phyloP scores from a whole-genome alignment of 2,888 invertebrate species.

The Listrodromus nycthemerus region DNA sequence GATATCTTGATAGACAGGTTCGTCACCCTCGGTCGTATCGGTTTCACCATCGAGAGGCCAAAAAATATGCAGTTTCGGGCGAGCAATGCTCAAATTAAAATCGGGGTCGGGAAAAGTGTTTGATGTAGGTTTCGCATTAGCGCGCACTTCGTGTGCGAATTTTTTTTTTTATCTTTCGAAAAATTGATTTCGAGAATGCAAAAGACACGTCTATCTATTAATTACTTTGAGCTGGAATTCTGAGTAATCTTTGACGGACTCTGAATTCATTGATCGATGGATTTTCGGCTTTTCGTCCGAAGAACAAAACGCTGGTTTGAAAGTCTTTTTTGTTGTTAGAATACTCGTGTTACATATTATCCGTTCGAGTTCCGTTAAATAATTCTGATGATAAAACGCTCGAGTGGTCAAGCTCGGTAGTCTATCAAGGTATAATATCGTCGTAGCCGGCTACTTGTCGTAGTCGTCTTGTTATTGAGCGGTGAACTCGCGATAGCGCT shows the following conservation, averaged over 20 bases:
- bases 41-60: too few relatives aligned
- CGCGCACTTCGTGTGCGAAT: background rate
- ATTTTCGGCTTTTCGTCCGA: background rate
- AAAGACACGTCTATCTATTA: too few relatives aligned
- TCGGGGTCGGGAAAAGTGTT: too few relatives aligned
- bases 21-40: too few relatives aligned
- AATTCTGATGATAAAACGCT: constrained; percentile 41
- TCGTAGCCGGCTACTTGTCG: constrained; percentile 52
- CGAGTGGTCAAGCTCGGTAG: constrained; percentile 30
- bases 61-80: too few relatives aligned
- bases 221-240: too few relatives aligned
- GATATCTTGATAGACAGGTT: too few relatives aligned
- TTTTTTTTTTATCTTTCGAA: background rate
- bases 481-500: constrained; percentile 71
- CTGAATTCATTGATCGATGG: background rate
- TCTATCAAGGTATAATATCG: constrained; percentile 68
- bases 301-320: background rate
- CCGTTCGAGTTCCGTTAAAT: constrained; percentile 25
- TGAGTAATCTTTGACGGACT: background rate
- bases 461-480: constrained; percentile 75
- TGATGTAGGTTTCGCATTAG: too few relatives aligned
- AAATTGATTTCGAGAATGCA: background rate
- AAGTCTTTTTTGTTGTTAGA: constrained; percentile 4
- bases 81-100: too few relatives aligned
- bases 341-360: constrained; percentile 1